Percentiles rank a stretch among this genome's conserved stretches.
Conservation (phyloP, 1,140 invertebrate genomes). For the Brachionus paranguensis region DNA sequence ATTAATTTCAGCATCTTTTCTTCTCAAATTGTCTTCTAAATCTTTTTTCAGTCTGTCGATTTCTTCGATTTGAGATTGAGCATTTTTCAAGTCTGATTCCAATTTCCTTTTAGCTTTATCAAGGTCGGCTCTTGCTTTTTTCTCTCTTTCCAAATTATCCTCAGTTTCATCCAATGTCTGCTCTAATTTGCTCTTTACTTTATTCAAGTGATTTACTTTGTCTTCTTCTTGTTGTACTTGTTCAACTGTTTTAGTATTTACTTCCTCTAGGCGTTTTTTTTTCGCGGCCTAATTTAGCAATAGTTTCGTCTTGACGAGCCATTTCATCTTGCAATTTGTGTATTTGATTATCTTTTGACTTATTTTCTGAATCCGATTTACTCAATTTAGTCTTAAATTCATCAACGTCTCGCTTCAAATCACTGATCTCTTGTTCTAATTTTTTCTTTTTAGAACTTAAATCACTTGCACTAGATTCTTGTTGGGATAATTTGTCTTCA, state of each 20-base stretch:
- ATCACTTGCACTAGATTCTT: slow-evolving; percentile 87
- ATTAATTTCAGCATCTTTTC: slow-evolving; percentile 91
- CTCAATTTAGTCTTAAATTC: slow-evolving; percentile 84
- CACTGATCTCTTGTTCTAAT: slow-evolving; percentile 81
- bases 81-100: slow-evolving; percentile 94
- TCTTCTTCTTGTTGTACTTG: slow-evolving; percentile 95
- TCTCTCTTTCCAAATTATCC: slow-evolving; percentile 93
- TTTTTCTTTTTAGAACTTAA: slow-evolving; percentile 89
- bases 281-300: slow-evolving; percentile 98
- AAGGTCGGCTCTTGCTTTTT: slow-evolving; percentile 93
- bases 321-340: slow-evolving; percentile 78
- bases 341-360: slow-evolving; percentile 97
- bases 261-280: slow-evolving; percentile 94
- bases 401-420: slow-evolving; percentile 92
- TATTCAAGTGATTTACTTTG: slow-evolving; percentile 98
- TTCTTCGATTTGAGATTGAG: slow-evolving; percentile 93
- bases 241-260: slow-evolving; percentile 88
- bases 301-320: slow-evolving; percentile 95
- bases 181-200: slow-evolving; percentile 95
- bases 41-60: slow-evolving; percentile 96
- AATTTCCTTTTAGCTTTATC: slow-evolving; percentile 88
- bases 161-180: slow-evolving; percentile 94
- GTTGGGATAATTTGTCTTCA: slow-evolving; percentile 85
- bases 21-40: slow-evolving; percentile 71
- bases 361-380: slow-evolving; percentile 82